Evolutionary conservation across 2,797 vertebrate genomes (phyloP), one percentile per base, ranked within the genome.

Genomic region (Gymnocypris eckloni): DNA sequence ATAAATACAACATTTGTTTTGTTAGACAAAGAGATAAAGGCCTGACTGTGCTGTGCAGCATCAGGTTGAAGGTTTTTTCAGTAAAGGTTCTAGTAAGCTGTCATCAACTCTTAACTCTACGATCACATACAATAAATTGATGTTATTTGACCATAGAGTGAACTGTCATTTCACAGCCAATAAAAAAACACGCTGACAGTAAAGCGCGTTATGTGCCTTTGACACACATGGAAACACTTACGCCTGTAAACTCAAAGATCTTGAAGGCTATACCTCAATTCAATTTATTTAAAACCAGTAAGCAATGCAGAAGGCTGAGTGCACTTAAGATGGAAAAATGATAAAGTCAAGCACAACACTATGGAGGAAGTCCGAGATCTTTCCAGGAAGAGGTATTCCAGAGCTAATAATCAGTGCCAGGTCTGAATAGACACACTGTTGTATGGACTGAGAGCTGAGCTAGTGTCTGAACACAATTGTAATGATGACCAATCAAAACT

Each of bases 291-390:
- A 75, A 90, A 93, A 90, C 86, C 64, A 86, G 89, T 64, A 71
- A 50, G 81, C 83, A 87, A 69, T 85, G 86, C 91, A 90, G 88
- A 84, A 87, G 91, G 87, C 87, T 87, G 89, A 92, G 88, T 79
- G 87, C 89, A 89, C 89, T 93, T 91, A 91, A 93, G 94, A 91
- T 91, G 88, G 86, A 83, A 89, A 8, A 1, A 89, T 92, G 91
- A 93, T 93, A 91, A 90, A 92, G 90, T 90, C 75, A n/a, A 87
- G 79, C 61, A 78, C 80, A 88, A 89, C 84, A 45, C 66, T 75
- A 56, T 72, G 83, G 50, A 72, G 64, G 39, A 70, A 88, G 43
- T 89, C 71, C 85, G 86, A 79, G 64, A 41, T 48, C 5, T 73
- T 87, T 89, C 88, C 89, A 89, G 87, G 1, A 37, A 50, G 82